Evolutionary conservation across 2,113 vertebrate genomes (phyloP).

Genomic region (Centropus bengalensis): DNA sequence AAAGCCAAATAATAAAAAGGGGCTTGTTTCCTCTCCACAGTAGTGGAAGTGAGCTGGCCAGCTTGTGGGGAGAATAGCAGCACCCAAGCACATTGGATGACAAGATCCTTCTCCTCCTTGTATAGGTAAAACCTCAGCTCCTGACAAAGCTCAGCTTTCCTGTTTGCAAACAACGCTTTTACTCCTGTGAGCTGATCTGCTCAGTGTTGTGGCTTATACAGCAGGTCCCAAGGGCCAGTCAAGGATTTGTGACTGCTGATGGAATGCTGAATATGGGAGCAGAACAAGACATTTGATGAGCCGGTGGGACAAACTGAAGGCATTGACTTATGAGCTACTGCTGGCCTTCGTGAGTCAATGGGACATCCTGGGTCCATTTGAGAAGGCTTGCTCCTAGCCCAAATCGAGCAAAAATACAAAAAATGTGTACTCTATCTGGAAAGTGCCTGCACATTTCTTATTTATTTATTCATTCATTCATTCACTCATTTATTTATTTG

Average conservation of each 20-base stretch:
- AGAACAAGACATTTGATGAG: neutral
- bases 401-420: accelerated
- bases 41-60: neutral
- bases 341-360: neutral
- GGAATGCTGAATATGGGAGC: neutral
- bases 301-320: neutral
- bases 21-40: neutral
- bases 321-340: neutral
- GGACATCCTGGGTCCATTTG: accelerated
- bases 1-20: neutral
- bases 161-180: neutral
- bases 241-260: neutral
- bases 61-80: neutral
- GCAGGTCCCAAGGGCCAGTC: neutral
- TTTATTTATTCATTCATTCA: too few relatives aligned
- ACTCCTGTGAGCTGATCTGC: accelerated
- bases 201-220: accelerated
- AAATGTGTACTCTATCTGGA: neutral
- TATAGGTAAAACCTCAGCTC: accelerated
- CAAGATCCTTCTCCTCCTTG: neutral
- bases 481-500: too few relatives aligned
- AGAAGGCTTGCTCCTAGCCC: neutral
- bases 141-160: too few relatives aligned
- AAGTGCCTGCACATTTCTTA: neutral
- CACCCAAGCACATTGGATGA: accelerated